Evolutionary conservation across 2,888 invertebrate species (phyloP).

Genomic region (Lucinisca nassula): DNA sequence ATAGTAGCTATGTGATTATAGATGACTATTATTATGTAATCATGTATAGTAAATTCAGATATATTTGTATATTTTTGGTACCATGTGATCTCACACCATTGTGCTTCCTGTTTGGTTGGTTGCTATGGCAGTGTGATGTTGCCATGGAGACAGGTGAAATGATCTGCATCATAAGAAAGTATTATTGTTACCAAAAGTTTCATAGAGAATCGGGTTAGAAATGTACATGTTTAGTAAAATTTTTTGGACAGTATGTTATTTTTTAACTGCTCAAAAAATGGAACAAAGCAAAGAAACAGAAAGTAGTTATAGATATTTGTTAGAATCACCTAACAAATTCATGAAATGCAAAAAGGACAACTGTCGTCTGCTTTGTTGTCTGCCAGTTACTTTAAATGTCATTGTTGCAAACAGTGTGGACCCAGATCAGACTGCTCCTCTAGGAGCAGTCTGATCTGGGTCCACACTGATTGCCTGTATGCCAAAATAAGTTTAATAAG

Average conservation of each 20-base stretch:
- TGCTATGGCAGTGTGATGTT: conserved; percentile 21
- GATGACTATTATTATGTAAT: not conserved
- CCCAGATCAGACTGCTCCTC: no score
- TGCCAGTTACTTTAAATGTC: no score
- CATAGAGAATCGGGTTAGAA: no score
- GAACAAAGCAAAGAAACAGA: no score
- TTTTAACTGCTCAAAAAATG: not conserved
- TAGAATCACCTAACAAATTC: not conserved
- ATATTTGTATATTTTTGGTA: conserved; percentile 26
- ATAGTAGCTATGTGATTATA: conserved; percentile 5
- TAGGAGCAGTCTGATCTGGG: no score
- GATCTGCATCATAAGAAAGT: not conserved
- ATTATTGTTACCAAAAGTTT: not conserved
- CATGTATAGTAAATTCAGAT: conserved; percentile 5
- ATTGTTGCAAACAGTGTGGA: no score
- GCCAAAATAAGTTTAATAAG: no score
- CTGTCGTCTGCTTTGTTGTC: no score
- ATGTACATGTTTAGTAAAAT: not conserved
- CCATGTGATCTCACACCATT: conserved; percentile 54
- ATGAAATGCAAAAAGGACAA: no score
- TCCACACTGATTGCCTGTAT: no score
- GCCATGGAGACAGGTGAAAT: conserved; percentile 7
- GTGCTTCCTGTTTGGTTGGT: conserved; percentile 46
- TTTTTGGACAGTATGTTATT: not conserved
- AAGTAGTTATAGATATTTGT: not conserved